Evolutionary conservation across 2,888 invertebrate genomes (phyloP).

Genomic region (Drosophila tanythrix): DNA sequence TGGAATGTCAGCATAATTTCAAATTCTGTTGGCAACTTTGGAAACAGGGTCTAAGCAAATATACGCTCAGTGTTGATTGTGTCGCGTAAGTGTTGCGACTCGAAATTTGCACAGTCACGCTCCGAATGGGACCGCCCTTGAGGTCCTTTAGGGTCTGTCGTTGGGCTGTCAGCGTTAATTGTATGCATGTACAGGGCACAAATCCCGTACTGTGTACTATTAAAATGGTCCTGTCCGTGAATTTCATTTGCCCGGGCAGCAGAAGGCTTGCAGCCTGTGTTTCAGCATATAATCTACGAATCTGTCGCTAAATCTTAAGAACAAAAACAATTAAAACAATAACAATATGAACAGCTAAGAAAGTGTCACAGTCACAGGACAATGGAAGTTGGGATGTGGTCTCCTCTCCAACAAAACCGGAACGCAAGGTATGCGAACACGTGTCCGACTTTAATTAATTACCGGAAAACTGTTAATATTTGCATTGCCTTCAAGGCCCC

Average conservation of each 20-base stretch:
- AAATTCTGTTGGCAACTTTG: not conserved
- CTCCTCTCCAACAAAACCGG: not conserved
- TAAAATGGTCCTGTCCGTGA: constrained; percentile 8
- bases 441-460: constrained; percentile 74
- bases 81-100: not conserved
- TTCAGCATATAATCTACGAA: not conserved
- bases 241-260: not conserved
- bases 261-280: not conserved
- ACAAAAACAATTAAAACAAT: not conserved
- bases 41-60: not conserved
- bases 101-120: not conserved
- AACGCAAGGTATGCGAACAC: constrained; percentile 39
- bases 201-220: constrained; percentile 1
- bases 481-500: constrained; percentile 63
- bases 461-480: constrained; percentile 78
- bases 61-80: not conserved
- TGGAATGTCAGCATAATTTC: not conserved
- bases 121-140: not conserved
- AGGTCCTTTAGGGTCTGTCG: not conserved
- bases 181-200: not conserved
- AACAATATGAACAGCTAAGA: not conserved
- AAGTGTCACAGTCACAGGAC: constrained; percentile 7
- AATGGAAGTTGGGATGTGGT: not conserved
- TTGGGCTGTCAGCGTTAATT: constrained; percentile 15
- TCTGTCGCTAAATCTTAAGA: not conserved